A percentile compares a stretch with the other conserved stretches of the same genome.
These are phyloP conservation scores for Taurulus bubalis DNA, from an alignment of 2,113 vertebrate genomes.

Conservation along the genomic window DNA sequence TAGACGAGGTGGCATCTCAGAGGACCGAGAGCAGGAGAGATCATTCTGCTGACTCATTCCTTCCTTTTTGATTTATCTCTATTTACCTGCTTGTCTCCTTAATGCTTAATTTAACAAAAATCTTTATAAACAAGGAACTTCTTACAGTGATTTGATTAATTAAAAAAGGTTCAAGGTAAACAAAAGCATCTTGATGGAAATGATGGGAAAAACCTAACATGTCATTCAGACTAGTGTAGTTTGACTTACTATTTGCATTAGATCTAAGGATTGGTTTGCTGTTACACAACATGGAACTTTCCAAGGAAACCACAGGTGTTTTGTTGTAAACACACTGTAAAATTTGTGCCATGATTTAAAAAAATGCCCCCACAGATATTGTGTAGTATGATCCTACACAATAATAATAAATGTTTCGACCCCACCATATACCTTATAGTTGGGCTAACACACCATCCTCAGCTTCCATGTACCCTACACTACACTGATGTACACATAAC, in stretches of 20 bases:
- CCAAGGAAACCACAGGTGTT: background rate
- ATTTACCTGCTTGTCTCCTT: background rate
- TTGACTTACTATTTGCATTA: background rate
- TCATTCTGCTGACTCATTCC: no score
- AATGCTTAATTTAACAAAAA: background rate
- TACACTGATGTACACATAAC: background rate
- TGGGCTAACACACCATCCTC: background rate
- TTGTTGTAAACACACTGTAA: background rate
- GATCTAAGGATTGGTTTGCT: background rate
- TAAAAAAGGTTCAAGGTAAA: constrained; percentile 15
- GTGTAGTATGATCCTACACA: background rate
- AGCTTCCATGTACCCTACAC: background rate
- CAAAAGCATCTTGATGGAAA: background rate
- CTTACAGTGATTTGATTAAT: constrained; percentile 10
- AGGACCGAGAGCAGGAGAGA: no score
- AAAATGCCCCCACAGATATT: background rate
- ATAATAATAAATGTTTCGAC: background rate
- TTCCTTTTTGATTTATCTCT: constrained; percentile 11
- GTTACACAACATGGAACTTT: background rate
- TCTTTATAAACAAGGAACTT: background rate
- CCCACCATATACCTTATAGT: background rate
- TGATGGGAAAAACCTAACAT: background rate
- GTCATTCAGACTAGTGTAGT: background rate
- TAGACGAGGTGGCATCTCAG: no score
- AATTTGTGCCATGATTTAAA: no score